Evolutionary conservation across 2,113 vertebrate species (phyloP).

Genomic region (Oryzias celebensis): DNA sequence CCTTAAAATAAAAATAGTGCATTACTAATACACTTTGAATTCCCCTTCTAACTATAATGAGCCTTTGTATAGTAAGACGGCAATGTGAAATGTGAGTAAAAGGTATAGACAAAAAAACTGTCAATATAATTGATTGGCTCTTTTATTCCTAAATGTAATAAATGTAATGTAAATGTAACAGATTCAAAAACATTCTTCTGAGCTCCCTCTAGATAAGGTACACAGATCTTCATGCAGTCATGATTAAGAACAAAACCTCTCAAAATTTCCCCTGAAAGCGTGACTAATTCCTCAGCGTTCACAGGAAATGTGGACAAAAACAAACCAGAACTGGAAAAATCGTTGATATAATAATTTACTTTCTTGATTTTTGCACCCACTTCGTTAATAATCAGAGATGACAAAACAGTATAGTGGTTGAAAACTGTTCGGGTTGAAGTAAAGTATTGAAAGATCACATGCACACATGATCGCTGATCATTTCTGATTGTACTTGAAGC

Average conservation of each 20-base stretch:
- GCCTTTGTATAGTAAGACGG: slow-evolving; percentile 20
- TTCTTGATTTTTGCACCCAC: slow-evolving; percentile 22
- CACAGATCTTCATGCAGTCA: not conserved
- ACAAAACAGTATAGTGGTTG: not conserved
- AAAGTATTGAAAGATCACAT: too few species aligned
- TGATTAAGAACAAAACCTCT: slow-evolving; percentile 15
- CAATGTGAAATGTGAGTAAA: not conserved
- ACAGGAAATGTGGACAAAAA: slow-evolving; percentile 25
- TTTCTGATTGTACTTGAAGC: too few species aligned
- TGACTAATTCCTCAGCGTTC: slow-evolving; percentile 45
- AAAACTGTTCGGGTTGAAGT: too few species aligned
- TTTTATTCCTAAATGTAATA: too few species aligned
- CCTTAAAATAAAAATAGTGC: too few species aligned
- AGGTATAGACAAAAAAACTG: too few species aligned
- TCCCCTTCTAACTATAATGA: not conserved
- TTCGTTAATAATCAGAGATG: not conserved
- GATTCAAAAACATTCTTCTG: too few species aligned
- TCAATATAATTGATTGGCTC: too few species aligned
- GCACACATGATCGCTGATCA: too few species aligned
- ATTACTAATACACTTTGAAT: slow-evolving; percentile 14
- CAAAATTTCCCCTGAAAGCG: slow-evolving; percentile 44
- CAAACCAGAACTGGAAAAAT: not conserved
- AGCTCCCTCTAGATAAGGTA: not conserved
- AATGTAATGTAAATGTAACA: too few species aligned
- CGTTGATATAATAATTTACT: slow-evolving; percentile 29